A percentile compares a stretch with the other conserved stretches of the same genome.
Conservation (phyloP, 2,113 vertebrate genomes). For the Glaucidium brasilianum region DNA sequence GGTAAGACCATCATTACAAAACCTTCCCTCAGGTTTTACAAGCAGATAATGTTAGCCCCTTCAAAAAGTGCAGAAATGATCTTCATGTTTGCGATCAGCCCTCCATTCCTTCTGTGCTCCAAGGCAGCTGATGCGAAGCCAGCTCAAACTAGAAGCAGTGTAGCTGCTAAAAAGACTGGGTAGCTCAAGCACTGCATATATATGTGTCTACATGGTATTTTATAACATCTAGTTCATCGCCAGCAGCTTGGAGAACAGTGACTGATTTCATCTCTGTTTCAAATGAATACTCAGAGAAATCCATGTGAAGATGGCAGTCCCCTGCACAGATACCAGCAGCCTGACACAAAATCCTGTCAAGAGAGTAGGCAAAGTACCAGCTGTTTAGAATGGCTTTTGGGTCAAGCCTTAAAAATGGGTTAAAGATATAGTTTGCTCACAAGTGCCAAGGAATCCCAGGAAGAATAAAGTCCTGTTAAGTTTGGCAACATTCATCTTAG, state of each 20-base stretch:
- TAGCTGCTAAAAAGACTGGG: not conserved
- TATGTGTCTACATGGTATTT: not conserved
- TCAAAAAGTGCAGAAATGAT: not conserved
- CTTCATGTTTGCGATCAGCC: fast-evolving
- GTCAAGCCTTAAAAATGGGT: not conserved
- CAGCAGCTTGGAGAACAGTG: not conserved
- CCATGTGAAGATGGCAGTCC: not conserved
- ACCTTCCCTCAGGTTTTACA: not conserved
- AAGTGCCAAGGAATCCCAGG: not conserved
- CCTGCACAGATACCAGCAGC: not conserved
- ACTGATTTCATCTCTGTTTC: not conserved
- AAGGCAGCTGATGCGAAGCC: not conserved
- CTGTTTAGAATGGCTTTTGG: not conserved
- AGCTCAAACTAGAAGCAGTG: not conserved
- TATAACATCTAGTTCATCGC: not conserved
- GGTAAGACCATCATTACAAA: not conserved
- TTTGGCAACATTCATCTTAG: not conserved
- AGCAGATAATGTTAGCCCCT: not conserved
- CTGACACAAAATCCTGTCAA: not conserved
- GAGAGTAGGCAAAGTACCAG: not conserved
- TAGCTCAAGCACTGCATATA: not conserved
- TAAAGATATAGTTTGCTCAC: not conserved
- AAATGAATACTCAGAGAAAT: not conserved
- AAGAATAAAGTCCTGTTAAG: not conserved
- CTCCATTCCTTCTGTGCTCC: fast-evolving